phyloP scores from a whole-genome alignment of 2,888 invertebrate species.

The Eristalis pertinax region DNA sequence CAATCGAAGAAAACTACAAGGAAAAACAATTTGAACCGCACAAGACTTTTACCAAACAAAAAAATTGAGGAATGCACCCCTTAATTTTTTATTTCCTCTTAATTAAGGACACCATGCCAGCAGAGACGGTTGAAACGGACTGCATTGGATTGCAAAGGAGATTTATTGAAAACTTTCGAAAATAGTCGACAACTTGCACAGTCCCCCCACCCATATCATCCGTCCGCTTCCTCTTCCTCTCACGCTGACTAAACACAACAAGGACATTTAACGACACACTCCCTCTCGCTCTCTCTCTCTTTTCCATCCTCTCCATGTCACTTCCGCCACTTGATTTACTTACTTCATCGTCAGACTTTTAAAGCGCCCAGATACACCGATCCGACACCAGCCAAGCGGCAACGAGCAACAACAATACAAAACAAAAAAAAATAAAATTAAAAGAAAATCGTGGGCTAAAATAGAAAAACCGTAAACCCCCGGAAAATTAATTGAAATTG shows the following conservation, averaged over 20 bases:
- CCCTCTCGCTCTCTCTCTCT: background rate
- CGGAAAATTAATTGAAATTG: conserved; percentile 70
- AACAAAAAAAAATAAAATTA: too few relatives aligned
- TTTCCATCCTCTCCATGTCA: too few relatives aligned
- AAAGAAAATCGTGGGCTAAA: conserved; percentile 42
- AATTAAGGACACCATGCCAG: too few relatives aligned
- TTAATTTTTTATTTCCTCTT: too few relatives aligned
- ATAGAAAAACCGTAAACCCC: conserved; percentile 37
- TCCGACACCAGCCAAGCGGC: background rate
- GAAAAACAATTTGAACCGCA: too few relatives aligned
- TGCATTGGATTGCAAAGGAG: conserved; percentile 55
- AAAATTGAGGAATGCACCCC: too few relatives aligned
- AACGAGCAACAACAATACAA: conserved; percentile 13
- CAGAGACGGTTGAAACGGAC: too few relatives aligned
- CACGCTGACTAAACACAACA: conserved; percentile 42
- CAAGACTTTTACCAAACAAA: too few relatives aligned
- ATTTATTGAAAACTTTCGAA: conserved; percentile 62
- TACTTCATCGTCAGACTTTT: conserved; percentile 57
- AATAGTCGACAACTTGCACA: conserved; percentile 38
- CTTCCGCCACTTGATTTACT: conserved; percentile 55
- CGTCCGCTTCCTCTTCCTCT: conserved; percentile 25
- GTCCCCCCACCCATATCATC: conserved; percentile 10
- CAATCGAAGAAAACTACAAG: too few relatives aligned
- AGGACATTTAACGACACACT: conserved; percentile 51
- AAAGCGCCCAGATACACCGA: conserved; percentile 14